phyloP scores from a whole-genome alignment of 2,888 invertebrate genomes.

The Ariolimax columbianus region DNA sequence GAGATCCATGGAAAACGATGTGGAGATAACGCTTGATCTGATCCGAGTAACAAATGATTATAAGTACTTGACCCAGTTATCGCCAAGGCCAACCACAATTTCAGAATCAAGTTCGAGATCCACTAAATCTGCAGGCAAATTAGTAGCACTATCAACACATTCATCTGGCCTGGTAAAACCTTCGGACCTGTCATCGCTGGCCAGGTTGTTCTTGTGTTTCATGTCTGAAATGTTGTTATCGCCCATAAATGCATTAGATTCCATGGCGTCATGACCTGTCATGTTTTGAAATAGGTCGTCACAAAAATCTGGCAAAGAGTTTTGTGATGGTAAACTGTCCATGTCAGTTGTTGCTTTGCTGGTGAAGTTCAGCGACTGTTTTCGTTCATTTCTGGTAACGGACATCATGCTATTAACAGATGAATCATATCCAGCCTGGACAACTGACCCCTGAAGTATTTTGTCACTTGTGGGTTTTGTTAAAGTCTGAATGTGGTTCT shows the following conservation, averaged over 20 bases:
- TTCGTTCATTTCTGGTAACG: not conserved
- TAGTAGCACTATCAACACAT: not conserved
- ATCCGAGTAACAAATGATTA: too few species aligned
- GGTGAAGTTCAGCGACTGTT: not conserved
- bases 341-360: not conserved
- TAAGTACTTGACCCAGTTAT: not conserved
- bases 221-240: not conserved
- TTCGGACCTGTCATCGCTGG: not conserved
- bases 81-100: not conserved
- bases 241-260: not conserved
- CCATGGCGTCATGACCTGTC: not conserved
- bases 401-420: not conserved
- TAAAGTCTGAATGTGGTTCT: not conserved
- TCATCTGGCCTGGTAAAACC: not conserved
- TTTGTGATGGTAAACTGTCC: too few species aligned
- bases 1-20: too few species aligned
- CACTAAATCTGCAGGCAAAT: constrained; percentile 10
- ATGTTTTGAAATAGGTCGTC: not conserved
- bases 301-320: not conserved
- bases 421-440: not conserved
- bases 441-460: not conserved
- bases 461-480: not conserved
- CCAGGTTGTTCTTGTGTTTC: not conserved
- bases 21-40: too few species aligned
- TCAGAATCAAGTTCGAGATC: constrained; percentile 15